Evolutionary conservation across 2,888 invertebrate species (phyloP), one percentile per base, ranked within the genome.

Genomic region (Himalopsyche kuldschensis): DNA sequence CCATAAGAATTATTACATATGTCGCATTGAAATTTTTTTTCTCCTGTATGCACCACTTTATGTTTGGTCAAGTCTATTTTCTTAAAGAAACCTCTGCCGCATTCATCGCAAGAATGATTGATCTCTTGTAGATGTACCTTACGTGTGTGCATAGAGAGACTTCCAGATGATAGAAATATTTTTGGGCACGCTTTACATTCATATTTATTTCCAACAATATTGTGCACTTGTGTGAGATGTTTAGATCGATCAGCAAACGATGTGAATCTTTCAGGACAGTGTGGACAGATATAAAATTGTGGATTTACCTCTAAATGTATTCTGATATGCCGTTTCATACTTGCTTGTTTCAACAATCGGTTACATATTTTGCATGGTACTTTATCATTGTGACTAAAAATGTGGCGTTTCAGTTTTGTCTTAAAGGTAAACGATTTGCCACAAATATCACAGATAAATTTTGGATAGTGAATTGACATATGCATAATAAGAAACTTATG

Each of bases 31-130:
- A 92, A 92, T 32, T 92, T 93, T 17, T 93, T 87, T 30, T 91
- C 91, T 0, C 92, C 92, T 1, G 92, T 92, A 69, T 93, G 93
- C 15, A 91, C 92, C 0, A 92, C 92, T 91, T 92, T 92, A 83
- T 93, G 93, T 89, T 92, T 92, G 84, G 92, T 92, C 32, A 93
- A 87, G 6, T 93, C 92, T 79, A 92, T 92, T 84, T 91, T 91
- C 0, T 92, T 92, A 80, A 92, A 92, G 84, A 93, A 93, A 0
- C 92, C 92, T 1, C 91, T 87, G 46, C 92, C 91, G 69, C 93
- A 93, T 35, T 92, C 90, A 35, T 90, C 90, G 78, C 93, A 93
- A 20, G 91, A 90, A 84, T 92, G 92, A 20, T 91, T 92, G 86
- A 90, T 92, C 41, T 90, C 88, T 87, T 90, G 92, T 87, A 89